Evolutionary conservation across 2,888 invertebrate species (phyloP).

Genomic region (Ferdinandea cuprea): DNA sequence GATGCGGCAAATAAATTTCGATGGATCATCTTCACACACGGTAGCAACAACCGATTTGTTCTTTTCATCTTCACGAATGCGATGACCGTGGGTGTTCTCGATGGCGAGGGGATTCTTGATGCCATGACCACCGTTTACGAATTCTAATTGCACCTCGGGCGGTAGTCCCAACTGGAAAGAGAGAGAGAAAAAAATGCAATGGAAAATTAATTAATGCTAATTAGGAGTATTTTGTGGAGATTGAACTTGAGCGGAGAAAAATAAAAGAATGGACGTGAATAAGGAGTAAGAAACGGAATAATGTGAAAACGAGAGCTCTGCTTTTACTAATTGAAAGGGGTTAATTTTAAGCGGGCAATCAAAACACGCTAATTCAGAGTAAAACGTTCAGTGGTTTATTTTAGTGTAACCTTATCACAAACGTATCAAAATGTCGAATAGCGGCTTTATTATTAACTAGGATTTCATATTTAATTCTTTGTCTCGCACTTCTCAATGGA

Average conservation of each 20-base stretch:
- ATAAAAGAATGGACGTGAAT: no score
- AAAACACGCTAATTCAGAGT: no score
- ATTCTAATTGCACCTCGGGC: slow-evolving; percentile 94
- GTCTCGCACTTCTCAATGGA: no score
- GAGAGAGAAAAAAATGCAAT: background rate
- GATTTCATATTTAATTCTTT: no score
- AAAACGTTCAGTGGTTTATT: no score
- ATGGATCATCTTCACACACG: slow-evolving; percentile 85
- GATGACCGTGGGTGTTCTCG: slow-evolving; percentile 85
- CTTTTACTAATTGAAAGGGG: no score
- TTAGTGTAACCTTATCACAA: no score
- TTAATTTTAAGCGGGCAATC: no score
- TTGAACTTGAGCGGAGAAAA: background rate
- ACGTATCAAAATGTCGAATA: no score
- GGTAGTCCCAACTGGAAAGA: slow-evolving; percentile 91
- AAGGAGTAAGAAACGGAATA: no score
- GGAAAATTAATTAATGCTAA: background rate
- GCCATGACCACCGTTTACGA: slow-evolving; percentile 98
- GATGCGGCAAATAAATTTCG: slow-evolving; percentile 92
- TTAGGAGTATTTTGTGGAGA: background rate
- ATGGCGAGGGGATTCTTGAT: slow-evolving; percentile 97
- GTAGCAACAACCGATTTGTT: slow-evolving; percentile 54
- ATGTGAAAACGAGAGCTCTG: no score
- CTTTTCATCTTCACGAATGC: slow-evolving; percentile 70
- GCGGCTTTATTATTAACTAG: no score